Conservation (phyloP, 2,113 vertebrate genomes). For the Galbula dea region DNA sequence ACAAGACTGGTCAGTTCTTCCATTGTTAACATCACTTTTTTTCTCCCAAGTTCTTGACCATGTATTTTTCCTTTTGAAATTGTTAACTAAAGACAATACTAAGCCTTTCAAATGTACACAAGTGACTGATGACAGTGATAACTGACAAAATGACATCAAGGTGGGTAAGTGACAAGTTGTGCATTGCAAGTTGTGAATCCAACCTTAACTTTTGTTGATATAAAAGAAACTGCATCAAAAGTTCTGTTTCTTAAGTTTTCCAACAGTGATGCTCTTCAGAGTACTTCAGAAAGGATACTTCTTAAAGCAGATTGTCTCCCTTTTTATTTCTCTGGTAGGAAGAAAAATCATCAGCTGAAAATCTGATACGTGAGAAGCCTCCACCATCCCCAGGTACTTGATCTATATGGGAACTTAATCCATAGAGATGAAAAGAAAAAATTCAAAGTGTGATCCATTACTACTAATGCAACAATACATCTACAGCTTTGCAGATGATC, state of each 20-base stretch:
- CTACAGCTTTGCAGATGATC: neutral
- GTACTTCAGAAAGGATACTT: neutral
- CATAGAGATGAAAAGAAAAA: neutral
- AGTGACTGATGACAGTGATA: neutral
- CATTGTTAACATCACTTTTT: neutral
- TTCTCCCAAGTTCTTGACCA: neutral
- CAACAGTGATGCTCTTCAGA: neutral
- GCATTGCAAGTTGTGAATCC: neutral
- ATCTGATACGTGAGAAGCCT: conserved; percentile 41
- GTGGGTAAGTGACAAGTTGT: neutral
- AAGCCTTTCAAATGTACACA: neutral
- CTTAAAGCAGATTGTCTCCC: neutral
- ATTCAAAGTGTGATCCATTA: neutral
- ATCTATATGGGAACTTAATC: neutral
- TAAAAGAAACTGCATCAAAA: neutral
- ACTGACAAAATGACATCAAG: neutral
- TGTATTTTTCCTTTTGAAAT: neutral
- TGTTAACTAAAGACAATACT: neutral
- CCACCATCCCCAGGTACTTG: conserved; percentile 76
- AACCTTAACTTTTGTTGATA: neutral
- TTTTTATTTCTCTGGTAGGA: conserved; percentile 63
- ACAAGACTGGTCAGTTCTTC: neutral
- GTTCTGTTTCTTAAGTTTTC: neutral
- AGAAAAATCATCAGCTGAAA: conserved; percentile 24
- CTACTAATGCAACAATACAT: neutral